phyloP scores from a whole-genome alignment of 2,113 vertebrate genomes.

The Lates calcarifer region DNA sequence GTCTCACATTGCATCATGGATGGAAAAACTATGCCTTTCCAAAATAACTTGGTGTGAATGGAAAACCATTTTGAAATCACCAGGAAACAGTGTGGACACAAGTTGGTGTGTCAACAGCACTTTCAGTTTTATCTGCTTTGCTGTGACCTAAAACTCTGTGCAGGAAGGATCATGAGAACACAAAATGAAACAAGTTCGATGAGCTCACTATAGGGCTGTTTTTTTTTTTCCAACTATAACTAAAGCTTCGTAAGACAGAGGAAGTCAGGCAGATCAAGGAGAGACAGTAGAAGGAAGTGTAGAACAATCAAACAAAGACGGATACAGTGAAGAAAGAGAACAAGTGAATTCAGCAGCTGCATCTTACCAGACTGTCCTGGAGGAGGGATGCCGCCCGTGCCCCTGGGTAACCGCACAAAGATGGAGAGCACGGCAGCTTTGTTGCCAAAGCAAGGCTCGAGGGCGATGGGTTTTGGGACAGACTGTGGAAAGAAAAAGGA shows the following conservation, averaged over 20 bases:
- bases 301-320: slow-evolving; percentile 36
- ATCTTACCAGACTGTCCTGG: slow-evolving; percentile 96
- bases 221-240: background rate
- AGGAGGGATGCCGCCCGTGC: slow-evolving; percentile 94
- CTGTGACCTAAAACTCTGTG: background rate
- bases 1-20: background rate
- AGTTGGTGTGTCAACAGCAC: background rate
- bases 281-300: slow-evolving; percentile 16
- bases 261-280: background rate
- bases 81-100: background rate
- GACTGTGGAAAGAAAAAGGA: slow-evolving; percentile 80
- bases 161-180: background rate
- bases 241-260: background rate
- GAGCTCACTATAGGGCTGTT: background rate
- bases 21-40: background rate
- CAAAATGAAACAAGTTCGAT: background rate
- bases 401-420: slow-evolving; percentile 95
- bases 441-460: slow-evolving; percentile 98
- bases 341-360: background rate
- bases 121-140: background rate
- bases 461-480: slow-evolving; percentile 96
- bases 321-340: background rate
- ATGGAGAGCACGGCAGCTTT: slow-evolving; percentile 98
- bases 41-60: background rate
- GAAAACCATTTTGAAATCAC: background rate